Evolutionary conservation across 2,113 vertebrate species (phyloP).

Genomic region (Leucopternis melanops): DNA sequence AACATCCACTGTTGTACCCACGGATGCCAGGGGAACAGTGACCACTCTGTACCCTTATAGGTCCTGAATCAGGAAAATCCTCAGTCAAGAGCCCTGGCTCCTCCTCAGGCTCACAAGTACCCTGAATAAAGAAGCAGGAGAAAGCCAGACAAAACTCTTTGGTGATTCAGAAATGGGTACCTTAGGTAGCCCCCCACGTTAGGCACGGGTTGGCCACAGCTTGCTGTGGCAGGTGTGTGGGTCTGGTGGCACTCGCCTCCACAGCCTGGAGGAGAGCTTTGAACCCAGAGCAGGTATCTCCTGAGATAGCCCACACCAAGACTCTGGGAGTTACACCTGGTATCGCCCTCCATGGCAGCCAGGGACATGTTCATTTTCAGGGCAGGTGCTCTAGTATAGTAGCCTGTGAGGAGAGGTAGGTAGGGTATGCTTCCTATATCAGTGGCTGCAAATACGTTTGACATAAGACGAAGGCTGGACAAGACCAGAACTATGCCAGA

Average conservation of each 20-base stretch:
- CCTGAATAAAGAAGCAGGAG: neutral
- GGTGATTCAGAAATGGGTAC: neutral
- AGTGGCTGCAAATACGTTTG: neutral
- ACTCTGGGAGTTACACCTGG: neutral
- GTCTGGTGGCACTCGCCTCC: fast-evolving
- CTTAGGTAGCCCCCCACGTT: neutral
- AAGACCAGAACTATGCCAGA: neutral
- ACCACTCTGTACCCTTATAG: neutral
- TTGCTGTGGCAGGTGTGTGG: neutral
- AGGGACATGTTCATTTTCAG: neutral
- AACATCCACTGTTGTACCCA: neutral
- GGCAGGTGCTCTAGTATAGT: neutral
- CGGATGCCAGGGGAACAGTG: neutral
- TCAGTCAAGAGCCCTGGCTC: neutral
- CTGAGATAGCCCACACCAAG: neutral
- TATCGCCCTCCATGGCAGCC: neutral
- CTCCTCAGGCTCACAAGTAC: neutral
- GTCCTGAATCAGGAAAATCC: neutral
- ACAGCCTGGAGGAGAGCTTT: neutral
- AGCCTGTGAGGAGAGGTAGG: neutral
- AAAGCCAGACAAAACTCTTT: neutral
- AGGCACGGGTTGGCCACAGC: neutral
- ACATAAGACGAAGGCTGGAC: neutral
- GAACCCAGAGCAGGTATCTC: neutral
- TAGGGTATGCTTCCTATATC: neutral